Evolutionary conservation across 2,797 vertebrate species (phyloP).

Genomic region (Aulostomus chinensis): DNA sequence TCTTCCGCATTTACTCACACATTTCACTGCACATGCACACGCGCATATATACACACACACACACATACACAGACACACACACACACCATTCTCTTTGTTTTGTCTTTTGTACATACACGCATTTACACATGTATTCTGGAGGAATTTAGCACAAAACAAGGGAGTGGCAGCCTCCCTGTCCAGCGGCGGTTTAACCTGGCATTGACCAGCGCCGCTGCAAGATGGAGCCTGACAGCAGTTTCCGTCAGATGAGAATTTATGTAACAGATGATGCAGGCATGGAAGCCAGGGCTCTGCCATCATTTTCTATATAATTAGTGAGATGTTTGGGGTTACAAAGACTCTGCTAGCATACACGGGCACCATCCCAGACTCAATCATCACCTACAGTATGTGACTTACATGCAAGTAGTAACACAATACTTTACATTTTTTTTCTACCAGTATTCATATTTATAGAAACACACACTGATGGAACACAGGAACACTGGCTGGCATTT

Average conservation of each 20-base stretch:
- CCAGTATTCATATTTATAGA: no score
- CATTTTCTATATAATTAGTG: slow-evolving; percentile 51
- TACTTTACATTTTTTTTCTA: no score
- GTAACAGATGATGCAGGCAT: slow-evolving; percentile 44
- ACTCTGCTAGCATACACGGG: slow-evolving; percentile 9
- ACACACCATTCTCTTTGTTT: background rate
- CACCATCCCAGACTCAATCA: background rate
- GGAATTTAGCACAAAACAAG: slow-evolving; percentile 39
- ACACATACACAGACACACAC: background rate
- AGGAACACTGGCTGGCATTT: no score
- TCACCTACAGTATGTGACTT: background rate
- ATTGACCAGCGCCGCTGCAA: slow-evolving; percentile 40
- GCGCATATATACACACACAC: background rate
- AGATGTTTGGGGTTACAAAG: slow-evolving; percentile 22
- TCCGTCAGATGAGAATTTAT: slow-evolving; percentile 64
- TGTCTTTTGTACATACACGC: background rate
- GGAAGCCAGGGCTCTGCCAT: slow-evolving; percentile 40
- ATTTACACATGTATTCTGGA: background rate
- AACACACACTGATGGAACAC: no score
- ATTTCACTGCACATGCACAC: background rate
- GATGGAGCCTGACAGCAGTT: slow-evolving; percentile 56
- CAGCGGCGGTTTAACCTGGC: slow-evolving; percentile 49
- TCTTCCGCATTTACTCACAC: background rate
- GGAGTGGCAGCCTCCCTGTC: slow-evolving; percentile 36
- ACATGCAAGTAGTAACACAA: background rate